Conservation (phyloP, 2,113 vertebrate genomes). For the Rhynchopsitta pachyrhyncha region DNA sequence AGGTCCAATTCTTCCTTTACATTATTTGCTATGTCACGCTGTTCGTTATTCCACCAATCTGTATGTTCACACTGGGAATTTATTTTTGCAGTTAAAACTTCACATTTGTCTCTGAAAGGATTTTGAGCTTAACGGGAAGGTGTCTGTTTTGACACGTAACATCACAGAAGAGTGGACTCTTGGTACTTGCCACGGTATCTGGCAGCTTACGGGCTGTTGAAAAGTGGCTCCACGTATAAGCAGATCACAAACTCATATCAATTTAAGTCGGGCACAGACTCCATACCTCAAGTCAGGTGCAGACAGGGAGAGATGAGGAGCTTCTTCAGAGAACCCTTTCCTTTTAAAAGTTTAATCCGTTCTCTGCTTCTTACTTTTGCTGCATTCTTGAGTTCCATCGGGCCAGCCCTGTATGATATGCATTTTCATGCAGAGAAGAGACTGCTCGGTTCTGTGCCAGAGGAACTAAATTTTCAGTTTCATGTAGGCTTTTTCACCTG, state of each 20-base stretch:
- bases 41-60: background rate
- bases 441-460: background rate
- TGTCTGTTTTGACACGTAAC: background rate
- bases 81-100: background rate
- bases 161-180: background rate
- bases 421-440: background rate
- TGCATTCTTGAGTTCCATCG: background rate
- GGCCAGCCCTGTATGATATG: background rate
- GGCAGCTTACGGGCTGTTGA: background rate
- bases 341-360: background rate
- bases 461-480: background rate
- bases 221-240: background rate
- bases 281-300: background rate
- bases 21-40: background rate
- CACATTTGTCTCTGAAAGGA: background rate
- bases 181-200: background rate
- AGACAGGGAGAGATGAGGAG: background rate
- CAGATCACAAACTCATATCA: background rate
- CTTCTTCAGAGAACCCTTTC: background rate
- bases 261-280: background rate
- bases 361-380: background rate
- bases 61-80: background rate
- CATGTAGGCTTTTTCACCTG: background rate
- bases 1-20: background rate
- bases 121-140: background rate